Conservation (phyloP, 2,888 invertebrate genomes). For the Cheilosia scutellata region DNA sequence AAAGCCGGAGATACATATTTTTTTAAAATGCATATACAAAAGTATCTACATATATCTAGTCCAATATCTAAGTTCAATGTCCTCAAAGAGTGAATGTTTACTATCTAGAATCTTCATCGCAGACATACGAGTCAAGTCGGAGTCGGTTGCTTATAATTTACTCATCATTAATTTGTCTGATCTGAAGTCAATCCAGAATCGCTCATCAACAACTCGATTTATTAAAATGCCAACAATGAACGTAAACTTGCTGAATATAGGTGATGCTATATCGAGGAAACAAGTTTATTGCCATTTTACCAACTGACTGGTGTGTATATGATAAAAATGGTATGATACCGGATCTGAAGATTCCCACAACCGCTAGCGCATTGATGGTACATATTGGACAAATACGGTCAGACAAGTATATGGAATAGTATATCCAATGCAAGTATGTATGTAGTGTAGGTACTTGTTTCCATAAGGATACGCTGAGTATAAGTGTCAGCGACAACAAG, state of each 20-base stretch:
- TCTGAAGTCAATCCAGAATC: conserved; percentile 31
- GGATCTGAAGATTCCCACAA: conserved; percentile 75
- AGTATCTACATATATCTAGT: neutral
- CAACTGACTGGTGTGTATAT: conserved; percentile 15
- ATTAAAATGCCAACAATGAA: conserved; percentile 53
- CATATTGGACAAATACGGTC: conserved; percentile 69
- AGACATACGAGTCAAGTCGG: conserved; percentile 4
- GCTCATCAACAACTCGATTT: conserved; percentile 40
- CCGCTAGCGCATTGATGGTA: conserved; percentile 60
- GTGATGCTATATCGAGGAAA: conserved; percentile 72
- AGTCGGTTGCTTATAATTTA: conserved; percentile 20
- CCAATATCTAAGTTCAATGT: conserved; percentile 26
- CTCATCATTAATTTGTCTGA: conserved; percentile 45
- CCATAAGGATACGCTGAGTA: conserved; percentile 59
- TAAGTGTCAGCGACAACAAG: conserved; percentile 65
- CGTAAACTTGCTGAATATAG: conserved; percentile 65
- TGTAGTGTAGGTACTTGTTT: conserved; percentile 33
- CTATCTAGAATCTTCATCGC: conserved; percentile 16
- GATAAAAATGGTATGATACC: conserved; percentile 74
- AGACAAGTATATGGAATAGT: conserved; percentile 65
- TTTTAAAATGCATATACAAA: neutral
- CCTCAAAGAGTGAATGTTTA: conserved; percentile 14
- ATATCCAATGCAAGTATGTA: conserved; percentile 30
- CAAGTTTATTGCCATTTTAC: conserved; percentile 50
- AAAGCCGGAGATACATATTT: neutral